These are phyloP conservation scores for Anas platyrhynchos DNA, from an alignment of 2,113 vertebrate species.

Conservation along the genomic window DNA sequence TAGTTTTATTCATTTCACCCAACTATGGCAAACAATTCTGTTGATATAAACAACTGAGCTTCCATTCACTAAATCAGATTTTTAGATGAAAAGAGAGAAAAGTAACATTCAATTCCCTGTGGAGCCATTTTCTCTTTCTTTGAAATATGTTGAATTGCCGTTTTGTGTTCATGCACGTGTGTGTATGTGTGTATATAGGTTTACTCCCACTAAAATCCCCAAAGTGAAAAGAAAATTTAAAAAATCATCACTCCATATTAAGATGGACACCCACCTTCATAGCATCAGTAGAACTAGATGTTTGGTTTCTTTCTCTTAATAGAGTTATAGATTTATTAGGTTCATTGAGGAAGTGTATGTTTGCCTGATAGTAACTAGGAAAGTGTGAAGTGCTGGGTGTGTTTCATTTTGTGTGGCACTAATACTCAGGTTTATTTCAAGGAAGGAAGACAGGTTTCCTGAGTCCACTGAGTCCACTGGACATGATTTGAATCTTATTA, in stretches of 20 bases:
- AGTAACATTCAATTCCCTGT: neutral
- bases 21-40: neutral
- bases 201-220: constrained; percentile 77
- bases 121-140: neutral
- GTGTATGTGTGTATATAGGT: constrained; percentile 37
- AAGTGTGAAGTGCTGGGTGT: neutral
- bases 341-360: neutral
- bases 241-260: constrained; percentile 31
- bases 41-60: neutral
- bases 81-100: neutral
- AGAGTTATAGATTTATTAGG: neutral
- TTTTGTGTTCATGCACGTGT: accelerated
- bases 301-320: neutral
- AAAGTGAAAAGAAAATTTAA: constrained; percentile 78
- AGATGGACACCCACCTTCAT: neutral
- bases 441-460: neutral
- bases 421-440: neutral
- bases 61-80: neutral
- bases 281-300: neutral
- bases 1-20: neutral
- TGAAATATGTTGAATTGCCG: neutral
- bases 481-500: neutral
- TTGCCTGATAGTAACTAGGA: neutral
- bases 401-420: neutral
- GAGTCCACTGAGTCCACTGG: neutral